Conservation (phyloP, 2,113 vertebrate genomes). For the Geothlypis trichas region DNA sequence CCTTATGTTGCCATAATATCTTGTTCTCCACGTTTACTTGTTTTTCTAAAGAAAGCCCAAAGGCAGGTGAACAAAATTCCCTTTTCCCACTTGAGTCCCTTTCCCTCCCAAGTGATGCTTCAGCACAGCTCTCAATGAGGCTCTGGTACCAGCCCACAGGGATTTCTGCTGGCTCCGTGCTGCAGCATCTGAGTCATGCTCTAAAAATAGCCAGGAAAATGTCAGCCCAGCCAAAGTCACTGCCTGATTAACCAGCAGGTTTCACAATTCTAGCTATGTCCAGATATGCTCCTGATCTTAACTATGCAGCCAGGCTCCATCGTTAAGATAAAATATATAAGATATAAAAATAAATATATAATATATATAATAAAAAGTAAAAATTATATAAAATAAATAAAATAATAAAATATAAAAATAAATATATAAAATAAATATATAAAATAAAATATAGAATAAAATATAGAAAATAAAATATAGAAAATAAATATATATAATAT, state of each 20-base stretch:
- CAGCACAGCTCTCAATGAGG: background rate
- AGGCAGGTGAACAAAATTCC: background rate
- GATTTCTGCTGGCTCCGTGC: background rate
- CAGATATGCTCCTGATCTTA: background rate
- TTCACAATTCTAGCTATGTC: background rate
- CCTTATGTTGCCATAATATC: accelerated
- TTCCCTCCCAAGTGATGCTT: background rate
- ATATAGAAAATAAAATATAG: too few species aligned
- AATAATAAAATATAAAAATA: too few species aligned
- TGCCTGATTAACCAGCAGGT: background rate
- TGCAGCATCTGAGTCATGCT: constrained; percentile 44
- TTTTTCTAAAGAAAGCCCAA: background rate
- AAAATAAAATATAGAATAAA: too few species aligned
- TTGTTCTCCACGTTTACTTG: background rate
- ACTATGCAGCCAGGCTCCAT: background rate
- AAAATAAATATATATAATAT: too few species aligned
- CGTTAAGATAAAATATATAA: too few species aligned
- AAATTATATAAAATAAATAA: too few species aligned
- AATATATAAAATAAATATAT: too few species aligned
- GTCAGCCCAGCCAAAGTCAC: constrained; percentile 49
- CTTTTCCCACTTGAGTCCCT: background rate
- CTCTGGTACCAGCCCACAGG: background rate
- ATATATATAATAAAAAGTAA: too few species aligned
- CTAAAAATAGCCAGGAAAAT: constrained; percentile 65
- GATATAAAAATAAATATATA: background rate